These are phyloP conservation scores for Zootermopsis nevadensis DNA, from an alignment of 2,888 invertebrate species.

Conservation along the genomic window DNA sequence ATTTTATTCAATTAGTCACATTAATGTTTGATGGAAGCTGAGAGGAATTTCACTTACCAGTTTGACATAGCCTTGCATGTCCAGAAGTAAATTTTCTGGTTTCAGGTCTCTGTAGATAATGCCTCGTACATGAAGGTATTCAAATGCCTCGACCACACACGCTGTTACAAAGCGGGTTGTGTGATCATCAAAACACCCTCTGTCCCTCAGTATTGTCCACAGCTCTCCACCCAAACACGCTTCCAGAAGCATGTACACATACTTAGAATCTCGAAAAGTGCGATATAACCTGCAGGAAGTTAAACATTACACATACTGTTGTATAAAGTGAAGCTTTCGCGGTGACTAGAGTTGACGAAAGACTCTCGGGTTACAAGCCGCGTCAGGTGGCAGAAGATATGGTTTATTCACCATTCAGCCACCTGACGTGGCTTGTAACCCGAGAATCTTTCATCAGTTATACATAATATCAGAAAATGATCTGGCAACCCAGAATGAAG, in stretches of 20 bases:
- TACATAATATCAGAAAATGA: too few relatives aligned
- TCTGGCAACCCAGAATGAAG: too few relatives aligned
- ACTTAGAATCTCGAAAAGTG: constrained; percentile 76
- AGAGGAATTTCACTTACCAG: constrained; percentile 62
- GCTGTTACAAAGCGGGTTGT: constrained; percentile 76
- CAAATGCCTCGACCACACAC: constrained; percentile 77
- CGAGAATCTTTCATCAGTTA: too few relatives aligned
- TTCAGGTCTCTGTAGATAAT: constrained; percentile 76
- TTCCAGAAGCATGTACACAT: constrained; percentile 79
- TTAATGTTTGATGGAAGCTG: too few relatives aligned
- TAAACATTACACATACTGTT: constrained; percentile 55
- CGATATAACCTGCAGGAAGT: constrained; percentile 68
- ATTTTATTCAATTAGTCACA: too few relatives aligned
- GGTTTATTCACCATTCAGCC: too few relatives aligned
- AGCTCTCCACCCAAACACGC: constrained; percentile 79
- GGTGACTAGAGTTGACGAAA: too few relatives aligned
- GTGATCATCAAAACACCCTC: constrained; percentile 72
- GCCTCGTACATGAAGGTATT: constrained; percentile 73
- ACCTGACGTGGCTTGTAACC: too few relatives aligned
- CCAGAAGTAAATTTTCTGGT: constrained; percentile 77
- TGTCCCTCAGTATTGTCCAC: constrained; percentile 78
- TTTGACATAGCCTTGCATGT: constrained; percentile 73
- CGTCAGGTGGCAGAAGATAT: too few relatives aligned
- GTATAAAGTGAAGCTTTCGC: too few relatives aligned
- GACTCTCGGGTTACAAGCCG: too few relatives aligned